Percentiles rank a stretch among this genome's conserved stretches.
phyloP scores from a whole-genome alignment of 1,140 invertebrate species.

The Rhizoglyphus robini region DNA sequence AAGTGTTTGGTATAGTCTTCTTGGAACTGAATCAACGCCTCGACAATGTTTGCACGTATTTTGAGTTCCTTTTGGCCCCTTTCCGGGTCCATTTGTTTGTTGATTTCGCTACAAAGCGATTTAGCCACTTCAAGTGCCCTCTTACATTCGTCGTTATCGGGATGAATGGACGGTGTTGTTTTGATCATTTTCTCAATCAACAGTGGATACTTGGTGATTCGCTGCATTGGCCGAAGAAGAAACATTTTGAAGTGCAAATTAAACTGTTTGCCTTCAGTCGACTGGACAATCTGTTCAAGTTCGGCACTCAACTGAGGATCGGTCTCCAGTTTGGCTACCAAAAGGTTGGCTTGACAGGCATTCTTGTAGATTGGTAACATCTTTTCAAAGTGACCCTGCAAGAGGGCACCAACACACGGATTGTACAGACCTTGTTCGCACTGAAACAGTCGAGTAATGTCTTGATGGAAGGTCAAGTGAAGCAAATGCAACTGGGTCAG shows the following conservation, averaged over 20 bases:
- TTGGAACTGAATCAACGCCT: too few relatives aligned
- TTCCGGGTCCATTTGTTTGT: too few relatives aligned
- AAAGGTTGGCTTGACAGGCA: conserved; percentile 57
- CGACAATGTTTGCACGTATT: too few relatives aligned
- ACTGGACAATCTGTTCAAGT: conserved; percentile 32
- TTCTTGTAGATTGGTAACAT: conserved; percentile 44
- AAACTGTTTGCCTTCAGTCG: conserved; percentile 44
- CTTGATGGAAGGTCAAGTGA: conserved; percentile 27
- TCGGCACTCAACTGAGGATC: conserved; percentile 35
- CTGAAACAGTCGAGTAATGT: conserved; percentile 47
- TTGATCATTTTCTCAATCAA: conserved; percentile 65
- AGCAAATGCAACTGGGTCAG: conserved; percentile 41
- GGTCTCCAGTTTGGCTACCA: conserved; percentile 48
- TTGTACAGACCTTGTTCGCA: conserved; percentile 48
- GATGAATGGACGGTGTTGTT: conserved; percentile 50
- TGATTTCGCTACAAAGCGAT: conserved; percentile 59
- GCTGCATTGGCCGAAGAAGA: conserved; percentile 71
- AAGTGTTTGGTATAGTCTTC: too few relatives aligned
- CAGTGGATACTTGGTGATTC: conserved; percentile 74
- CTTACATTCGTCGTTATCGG: conserved; percentile 52
- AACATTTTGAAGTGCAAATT: conserved; percentile 64
- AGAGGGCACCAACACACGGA: conserved; percentile 56
- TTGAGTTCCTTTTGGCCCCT: too few relatives aligned
- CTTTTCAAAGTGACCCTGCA: conserved; percentile 55
- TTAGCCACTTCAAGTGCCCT: conserved; percentile 56